Evolutionary conservation across 2,888 invertebrate genomes (phyloP), one percentile per base, ranked within the genome.

Genomic region (Thera britannica): DNA sequence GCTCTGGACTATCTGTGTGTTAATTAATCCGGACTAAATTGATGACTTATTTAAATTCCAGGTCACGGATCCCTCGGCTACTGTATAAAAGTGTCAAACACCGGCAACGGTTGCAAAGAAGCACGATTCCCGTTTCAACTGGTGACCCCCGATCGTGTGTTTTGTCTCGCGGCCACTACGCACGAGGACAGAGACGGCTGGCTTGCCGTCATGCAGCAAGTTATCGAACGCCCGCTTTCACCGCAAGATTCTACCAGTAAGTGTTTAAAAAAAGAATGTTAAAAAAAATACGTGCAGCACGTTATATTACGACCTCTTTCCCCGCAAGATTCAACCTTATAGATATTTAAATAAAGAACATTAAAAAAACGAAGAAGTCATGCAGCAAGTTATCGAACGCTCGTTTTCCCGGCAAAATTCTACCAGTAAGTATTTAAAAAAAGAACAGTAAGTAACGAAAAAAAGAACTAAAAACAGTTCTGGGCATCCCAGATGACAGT

Each of bases 41-140:
- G 23, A 23, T 23, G 23, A 23, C 23, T 23, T 23, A 23, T 23
- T 46, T 2, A 34, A 1, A 62, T 78, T 83, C 12, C 86, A 94
- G 97, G 97, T 1, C 95, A 97, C 82, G 94, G 94, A 81, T 95
- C 96, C 72, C 97, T 97, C 79, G 97, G 97, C 1, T 98, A 96
- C 85, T 95, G 95, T 69, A 95, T 98, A 48, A 94, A 96, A 76
- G 95, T 96, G 0, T 91, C 92, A 0, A 92, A 92, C 75, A 92
- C 92, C 0, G 92, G 92, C 48, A 92, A 92, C 77, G 93, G 93
- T 0, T 96, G 96, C 73, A 96, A 96, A 76, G 97, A 97, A 73
- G 96, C 97, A 78, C 95, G 97, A 1, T 97, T 96, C 82, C 96
- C 97, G 48, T 98, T 98, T 90, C 97, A 97, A 56, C 93, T 98